A percentile compares a stretch with the other conserved stretches of the same genome.
Evolutionary conservation across 2,113 vertebrate genomes (phyloP).

Genomic region (Piaya cayana): DNA sequence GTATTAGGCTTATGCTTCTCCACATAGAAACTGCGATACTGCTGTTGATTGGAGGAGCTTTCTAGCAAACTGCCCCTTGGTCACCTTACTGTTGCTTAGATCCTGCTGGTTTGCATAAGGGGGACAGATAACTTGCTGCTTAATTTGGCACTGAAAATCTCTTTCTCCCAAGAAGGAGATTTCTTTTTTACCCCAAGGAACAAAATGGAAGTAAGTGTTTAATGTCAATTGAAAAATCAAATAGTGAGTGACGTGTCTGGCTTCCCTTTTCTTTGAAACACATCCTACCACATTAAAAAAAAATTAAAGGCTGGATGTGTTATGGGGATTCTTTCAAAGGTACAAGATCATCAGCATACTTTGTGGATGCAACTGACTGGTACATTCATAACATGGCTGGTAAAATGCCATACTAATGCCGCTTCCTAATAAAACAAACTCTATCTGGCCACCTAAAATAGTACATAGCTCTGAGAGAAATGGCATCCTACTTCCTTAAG

Average conservation of each 20-base stretch:
- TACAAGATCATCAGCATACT: background rate
- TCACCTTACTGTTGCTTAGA: background rate
- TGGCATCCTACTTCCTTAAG: background rate
- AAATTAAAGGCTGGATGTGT: background rate
- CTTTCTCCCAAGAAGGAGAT: background rate
- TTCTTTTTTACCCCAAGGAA: background rate
- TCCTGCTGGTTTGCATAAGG: background rate
- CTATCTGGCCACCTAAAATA: background rate
- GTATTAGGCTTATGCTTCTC: background rate
- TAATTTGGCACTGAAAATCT: background rate
- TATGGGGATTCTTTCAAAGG: background rate
- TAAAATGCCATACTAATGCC: background rate
- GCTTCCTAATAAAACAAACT: background rate
- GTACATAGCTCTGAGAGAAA: background rate
- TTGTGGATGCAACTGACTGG: background rate
- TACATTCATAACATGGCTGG: background rate
- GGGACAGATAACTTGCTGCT: background rate
- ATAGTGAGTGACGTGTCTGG: background rate
- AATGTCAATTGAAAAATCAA: constrained; percentile 6
- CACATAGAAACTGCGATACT: background rate
- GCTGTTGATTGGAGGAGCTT: background rate
- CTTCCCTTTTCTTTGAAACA: background rate
- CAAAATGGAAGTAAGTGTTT: constrained; percentile 15
- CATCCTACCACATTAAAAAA: background rate
- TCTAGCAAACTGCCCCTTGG: background rate